These are phyloP conservation scores for Metallyticus violacea DNA, from an alignment of 2,888 invertebrate genomes.

Conservation along the genomic window DNA sequence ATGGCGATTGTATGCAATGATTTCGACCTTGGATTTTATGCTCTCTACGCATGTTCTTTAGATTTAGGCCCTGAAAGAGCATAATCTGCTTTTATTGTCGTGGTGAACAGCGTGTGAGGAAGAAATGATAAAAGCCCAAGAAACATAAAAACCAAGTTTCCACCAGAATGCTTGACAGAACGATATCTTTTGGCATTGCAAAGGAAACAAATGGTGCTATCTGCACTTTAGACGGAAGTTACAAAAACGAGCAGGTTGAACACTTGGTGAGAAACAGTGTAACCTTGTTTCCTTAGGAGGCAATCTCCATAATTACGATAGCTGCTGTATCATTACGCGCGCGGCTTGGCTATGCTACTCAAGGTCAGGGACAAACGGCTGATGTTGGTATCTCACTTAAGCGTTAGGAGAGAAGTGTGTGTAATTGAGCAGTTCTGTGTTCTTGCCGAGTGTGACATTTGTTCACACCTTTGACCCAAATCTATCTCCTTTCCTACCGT, in stretches of 20 bases:
- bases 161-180: background rate
- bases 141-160: background rate
- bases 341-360: background rate
- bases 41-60: too few species aligned
- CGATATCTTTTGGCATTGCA: background rate
- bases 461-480: too few species aligned
- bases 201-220: background rate
- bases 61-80: too few species aligned
- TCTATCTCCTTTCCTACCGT: too few species aligned
- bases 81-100: too few species aligned
- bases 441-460: too few species aligned
- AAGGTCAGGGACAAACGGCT: background rate
- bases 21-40: too few species aligned
- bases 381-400: too few species aligned
- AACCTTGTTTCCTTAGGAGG: background rate
- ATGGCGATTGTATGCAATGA: too few species aligned
- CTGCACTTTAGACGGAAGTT: background rate
- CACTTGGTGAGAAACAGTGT: background rate
- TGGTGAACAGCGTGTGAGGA: background rate
- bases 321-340: background rate
- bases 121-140: background rate
- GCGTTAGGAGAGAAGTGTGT: too few species aligned
- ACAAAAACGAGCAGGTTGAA: background rate
- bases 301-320: background rate
- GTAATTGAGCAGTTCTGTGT: too few species aligned